Base-by-base conservation (phyloP, 2,888 invertebrate species). In the Dichetophora obliterata region DNA sequence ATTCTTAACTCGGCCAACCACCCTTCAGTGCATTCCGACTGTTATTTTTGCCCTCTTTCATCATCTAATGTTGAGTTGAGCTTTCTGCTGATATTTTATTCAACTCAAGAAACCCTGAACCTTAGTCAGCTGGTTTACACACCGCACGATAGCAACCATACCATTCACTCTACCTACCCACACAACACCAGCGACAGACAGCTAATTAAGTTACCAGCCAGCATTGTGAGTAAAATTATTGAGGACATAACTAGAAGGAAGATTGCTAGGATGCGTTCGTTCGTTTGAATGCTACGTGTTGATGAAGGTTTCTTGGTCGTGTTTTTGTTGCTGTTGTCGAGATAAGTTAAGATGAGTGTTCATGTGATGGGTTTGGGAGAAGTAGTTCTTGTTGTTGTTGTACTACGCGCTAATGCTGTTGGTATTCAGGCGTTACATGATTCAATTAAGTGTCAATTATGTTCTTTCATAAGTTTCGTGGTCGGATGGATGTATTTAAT, bases 401-500 rank as follows among this genome's bases (percentile, higher is more conserved):
- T 43, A 59, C 59, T 59, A 59, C 19, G 19, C 27, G 59, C 59
- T 22, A 27, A 24, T 59, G 27, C 27, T 59, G 27, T 9, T 19
- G 24, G 27, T 59, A 27, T 59, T 59, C 59, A 59, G 24, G 24
- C 59, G 27, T 59, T 16, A 59, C 59, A 59, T 59, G 59, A 27
- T 59, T 59, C 59, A 59, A 59, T 59, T 59, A 27, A 59, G 24
- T 59, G 59, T 59, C 59, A 59, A 59, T 59, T 59, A 59, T 59
- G 27, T 59, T 54, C 54, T 22, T 14, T 27, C 59, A 59, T 59
- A 59, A 59, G 59, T 59, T 27, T 24, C 5, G 24, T 59, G 59
- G 27, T 59, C 8, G 14, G 43, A 43, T 43, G 43, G 43, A 14
- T 43, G 43, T 43, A 43, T 43, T 43, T 43, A 43, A 43, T 43